phyloP scores from a whole-genome alignment of 2,888 invertebrate genomes.

The Diarsia dahlii region DNA sequence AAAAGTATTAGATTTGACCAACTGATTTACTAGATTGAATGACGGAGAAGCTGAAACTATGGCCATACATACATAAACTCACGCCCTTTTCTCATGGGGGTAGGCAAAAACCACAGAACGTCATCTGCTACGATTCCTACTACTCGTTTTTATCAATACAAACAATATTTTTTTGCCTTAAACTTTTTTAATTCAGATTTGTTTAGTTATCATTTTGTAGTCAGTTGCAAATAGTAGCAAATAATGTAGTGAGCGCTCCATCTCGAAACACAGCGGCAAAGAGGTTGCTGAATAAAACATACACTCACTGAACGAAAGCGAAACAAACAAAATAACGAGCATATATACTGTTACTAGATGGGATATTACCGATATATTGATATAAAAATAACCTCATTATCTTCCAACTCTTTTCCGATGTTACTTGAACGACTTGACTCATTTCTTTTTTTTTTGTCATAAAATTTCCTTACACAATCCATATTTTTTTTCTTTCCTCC shows the following conservation, averaged over 20 bases:
- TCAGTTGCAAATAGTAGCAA: slow-evolving; percentile 52
- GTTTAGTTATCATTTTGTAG: slow-evolving; percentile 22
- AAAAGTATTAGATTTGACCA: neutral
- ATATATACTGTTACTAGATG: slow-evolving; percentile 57
- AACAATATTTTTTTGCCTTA: neutral
- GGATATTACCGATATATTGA: neutral
- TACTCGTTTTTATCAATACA: no score
- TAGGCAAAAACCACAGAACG: no score
- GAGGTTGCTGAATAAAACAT: slow-evolving; percentile 79
- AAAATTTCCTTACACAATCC: no score
- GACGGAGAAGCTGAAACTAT: neutral
- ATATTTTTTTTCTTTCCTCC: no score
- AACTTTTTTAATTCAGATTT: neutral
- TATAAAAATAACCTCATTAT: neutral
- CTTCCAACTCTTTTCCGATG: neutral
- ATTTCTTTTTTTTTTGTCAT: no score
- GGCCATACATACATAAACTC: no score
- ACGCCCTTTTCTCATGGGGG: no score
- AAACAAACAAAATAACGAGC: slow-evolving; percentile 72
- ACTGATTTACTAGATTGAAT: neutral
- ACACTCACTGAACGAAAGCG: slow-evolving; percentile 73
- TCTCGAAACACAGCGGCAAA: slow-evolving; percentile 52
- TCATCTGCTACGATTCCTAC: neutral
- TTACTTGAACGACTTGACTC: no score
- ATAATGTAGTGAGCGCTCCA: slow-evolving; percentile 39